A percentile compares a stretch with the other conserved stretches of the same genome.
phyloP scores from a whole-genome alignment of 2,888 invertebrate species.

The Pterobdella sp. region DNA sequence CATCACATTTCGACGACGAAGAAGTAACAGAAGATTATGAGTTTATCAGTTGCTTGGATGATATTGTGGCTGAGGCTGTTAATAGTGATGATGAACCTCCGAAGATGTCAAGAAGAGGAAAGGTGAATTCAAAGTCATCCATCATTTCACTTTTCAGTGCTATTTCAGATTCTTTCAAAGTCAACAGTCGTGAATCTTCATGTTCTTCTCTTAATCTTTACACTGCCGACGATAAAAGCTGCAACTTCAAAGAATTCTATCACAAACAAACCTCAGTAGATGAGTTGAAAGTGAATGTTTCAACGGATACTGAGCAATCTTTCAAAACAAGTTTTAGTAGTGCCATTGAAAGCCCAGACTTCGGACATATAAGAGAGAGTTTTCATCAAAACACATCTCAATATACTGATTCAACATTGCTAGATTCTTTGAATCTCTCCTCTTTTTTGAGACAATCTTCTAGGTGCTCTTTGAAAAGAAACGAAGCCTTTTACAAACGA shows the following conservation, averaged over 20 bases:
- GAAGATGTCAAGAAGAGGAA: neutral
- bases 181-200: neutral
- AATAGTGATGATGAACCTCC: neutral
- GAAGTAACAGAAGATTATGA: neutral
- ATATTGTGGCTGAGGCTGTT: neutral
- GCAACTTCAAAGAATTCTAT: neutral
- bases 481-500: too few species aligned
- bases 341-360: neutral
- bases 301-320: neutral
- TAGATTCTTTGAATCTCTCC: too few species aligned
- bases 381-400: too few species aligned
- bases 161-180: neutral
- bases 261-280: neutral
- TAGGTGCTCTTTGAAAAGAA: too few species aligned
- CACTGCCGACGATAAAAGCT: conserved; percentile 1
- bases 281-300: neutral
- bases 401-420: too few species aligned
- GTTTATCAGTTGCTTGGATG: neutral
- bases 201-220: neutral
- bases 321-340: neutral
- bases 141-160: neutral
- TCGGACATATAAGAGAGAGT: too few species aligned
- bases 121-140: neutral
- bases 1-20: neutral
- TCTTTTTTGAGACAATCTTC: too few species aligned